Evolutionary conservation across 1,140 invertebrate species (phyloP).

Genomic region (Aphis craccivora): DNA sequence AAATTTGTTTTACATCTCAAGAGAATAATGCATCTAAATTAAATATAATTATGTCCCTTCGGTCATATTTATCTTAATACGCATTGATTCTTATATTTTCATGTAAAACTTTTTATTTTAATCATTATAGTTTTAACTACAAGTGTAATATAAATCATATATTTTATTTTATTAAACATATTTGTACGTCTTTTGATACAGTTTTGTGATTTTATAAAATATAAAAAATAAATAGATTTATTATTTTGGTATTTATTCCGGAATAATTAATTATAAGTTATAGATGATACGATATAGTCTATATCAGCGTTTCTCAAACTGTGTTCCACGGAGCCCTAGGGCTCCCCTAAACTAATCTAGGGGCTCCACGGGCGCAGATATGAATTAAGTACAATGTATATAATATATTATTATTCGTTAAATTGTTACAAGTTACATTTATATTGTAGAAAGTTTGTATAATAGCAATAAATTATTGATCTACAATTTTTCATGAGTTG

Average conservation of each 20-base stretch:
- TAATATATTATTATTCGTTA: too few relatives aligned
- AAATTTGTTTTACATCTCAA: not conserved
- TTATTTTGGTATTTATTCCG: not conserved
- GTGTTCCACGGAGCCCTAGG: too few relatives aligned
- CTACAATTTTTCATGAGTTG: too few relatives aligned
- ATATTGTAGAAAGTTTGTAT: too few relatives aligned
- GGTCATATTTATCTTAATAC: not conserved
- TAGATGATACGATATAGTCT: not conserved
- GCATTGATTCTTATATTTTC: not conserved
- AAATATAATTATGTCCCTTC: not conserved
- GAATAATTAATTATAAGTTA: not conserved
- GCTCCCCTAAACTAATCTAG: too few relatives aligned
- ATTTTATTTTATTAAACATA: not conserved
- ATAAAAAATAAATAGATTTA: not conserved
- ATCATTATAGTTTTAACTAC: not conserved
- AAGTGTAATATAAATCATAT: not conserved
- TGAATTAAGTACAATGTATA: too few relatives aligned
- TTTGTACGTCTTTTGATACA: not conserved
- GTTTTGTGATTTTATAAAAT: not conserved
- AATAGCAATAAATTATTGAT: too few relatives aligned
- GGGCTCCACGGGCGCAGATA: too few relatives aligned
- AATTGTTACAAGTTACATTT: too few relatives aligned
- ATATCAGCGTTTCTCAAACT: too few relatives aligned
- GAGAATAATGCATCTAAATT: constrained; percentile 18
- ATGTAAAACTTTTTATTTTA: not conserved